phyloP scores from a whole-genome alignment of 53 echinoderm and acorn worm species.

The Antedon mediterranea region DNA sequence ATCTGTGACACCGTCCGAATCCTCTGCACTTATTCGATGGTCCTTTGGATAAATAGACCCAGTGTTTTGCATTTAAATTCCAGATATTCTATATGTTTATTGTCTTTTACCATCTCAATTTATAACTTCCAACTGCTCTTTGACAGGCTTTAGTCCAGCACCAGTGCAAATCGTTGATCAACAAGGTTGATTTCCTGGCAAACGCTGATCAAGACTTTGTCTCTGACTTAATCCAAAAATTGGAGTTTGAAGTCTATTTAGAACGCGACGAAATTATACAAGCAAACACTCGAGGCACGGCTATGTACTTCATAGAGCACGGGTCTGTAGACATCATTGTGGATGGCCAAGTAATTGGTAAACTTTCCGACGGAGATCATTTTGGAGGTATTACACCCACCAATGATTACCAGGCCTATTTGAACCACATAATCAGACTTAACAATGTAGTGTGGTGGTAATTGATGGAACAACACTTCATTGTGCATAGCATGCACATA shows the following conservation, averaged over 20 bases:
- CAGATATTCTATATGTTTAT: no score
- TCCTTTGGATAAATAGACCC: no score
- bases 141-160: slow-evolving; percentile 69
- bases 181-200: slow-evolving; percentile 83
- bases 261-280: slow-evolving; percentile 74
- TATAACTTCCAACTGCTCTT: not conserved
- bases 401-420: no score
- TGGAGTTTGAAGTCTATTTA: slow-evolving; percentile 76
- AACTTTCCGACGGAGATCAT: slow-evolving; percentile 72
- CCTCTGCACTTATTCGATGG: no score
- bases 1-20: no score
- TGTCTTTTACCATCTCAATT: no score
- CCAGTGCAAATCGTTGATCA: slow-evolving; percentile 48
- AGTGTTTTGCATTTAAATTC: no score
- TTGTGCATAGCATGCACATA: no score
- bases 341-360: slow-evolving; percentile 38
- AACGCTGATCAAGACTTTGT: slow-evolving; percentile 60
- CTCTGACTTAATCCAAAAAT: slow-evolving; percentile 70
- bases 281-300: slow-evolving; percentile 61
- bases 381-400: slow-evolving; percentile 98
- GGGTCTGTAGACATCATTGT: slow-evolving; percentile 68
- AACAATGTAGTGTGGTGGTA: no score
- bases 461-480: no score
- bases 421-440: no score
- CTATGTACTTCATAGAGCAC: slow-evolving; percentile 97